Evolutionary conservation across 2,113 vertebrate species (phyloP).

Genomic region (Indicator indicator): DNA sequence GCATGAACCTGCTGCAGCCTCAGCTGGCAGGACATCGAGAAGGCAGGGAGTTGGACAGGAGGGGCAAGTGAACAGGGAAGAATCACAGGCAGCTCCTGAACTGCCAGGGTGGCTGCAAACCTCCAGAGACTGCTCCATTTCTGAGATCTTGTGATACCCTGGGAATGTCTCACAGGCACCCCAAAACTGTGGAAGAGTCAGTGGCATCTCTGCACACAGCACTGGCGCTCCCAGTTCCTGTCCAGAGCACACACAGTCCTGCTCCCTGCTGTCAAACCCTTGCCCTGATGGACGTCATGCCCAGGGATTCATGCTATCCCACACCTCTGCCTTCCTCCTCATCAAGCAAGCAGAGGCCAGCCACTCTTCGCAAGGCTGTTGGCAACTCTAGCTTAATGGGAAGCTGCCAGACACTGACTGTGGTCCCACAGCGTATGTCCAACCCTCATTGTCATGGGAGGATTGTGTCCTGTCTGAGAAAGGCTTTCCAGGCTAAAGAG

Average conservation of each 20-base stretch:
- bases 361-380: neutral
- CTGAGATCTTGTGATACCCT: neutral
- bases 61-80: neutral
- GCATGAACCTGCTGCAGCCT: neutral
- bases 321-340: neutral
- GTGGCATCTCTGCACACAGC: neutral
- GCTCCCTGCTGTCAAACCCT: neutral
- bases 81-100: neutral
- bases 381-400: neutral
- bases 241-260: neutral
- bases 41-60: neutral
- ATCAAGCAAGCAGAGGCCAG: neutral
- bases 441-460: neutral
- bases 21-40: neutral
- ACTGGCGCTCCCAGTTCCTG: neutral
- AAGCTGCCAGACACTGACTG: neutral
- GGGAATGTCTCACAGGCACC: accelerated
- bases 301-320: neutral
- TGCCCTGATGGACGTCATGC: neutral
- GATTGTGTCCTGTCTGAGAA: accelerated
- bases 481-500: neutral
- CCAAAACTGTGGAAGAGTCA: neutral
- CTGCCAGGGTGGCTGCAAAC: neutral
- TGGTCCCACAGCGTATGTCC: accelerated
- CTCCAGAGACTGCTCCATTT: accelerated